A percentile compares a stretch with the other conserved stretches of the same genome.
Evolutionary conservation across 2,888 invertebrate species (phyloP).

Genomic region (Aradus depressus): DNA sequence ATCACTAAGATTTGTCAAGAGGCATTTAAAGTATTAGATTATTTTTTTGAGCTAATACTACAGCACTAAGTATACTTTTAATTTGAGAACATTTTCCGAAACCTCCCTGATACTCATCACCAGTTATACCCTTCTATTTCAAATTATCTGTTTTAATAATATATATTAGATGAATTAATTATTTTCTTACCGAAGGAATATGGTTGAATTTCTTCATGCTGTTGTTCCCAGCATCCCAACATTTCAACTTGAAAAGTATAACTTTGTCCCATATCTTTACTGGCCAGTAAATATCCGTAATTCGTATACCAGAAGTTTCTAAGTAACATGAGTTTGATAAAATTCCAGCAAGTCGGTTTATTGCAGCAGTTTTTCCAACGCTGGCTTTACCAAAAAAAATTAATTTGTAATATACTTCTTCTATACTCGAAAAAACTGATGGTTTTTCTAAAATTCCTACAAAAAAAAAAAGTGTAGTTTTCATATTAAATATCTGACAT

Average conservation of each 20-base stretch:
- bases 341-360: slow-evolving; percentile 42
- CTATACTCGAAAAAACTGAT: slow-evolving; percentile 39
- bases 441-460: slow-evolving; percentile 45
- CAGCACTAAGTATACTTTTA: too few species aligned
- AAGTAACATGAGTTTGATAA: slow-evolving; percentile 36
- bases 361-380: slow-evolving; percentile 44
- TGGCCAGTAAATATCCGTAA: slow-evolving; percentile 46
- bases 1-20: too few species aligned
- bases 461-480: slow-evolving; percentile 16
- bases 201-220: slow-evolving; percentile 46
- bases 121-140: too few species aligned
- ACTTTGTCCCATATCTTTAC: slow-evolving; percentile 44
- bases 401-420: slow-evolving; percentile 46
- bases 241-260: slow-evolving; percentile 44
- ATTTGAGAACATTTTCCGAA: too few species aligned
- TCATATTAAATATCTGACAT: too few species aligned
- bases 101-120: too few species aligned
- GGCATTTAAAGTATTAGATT: too few species aligned
- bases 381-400: slow-evolving; percentile 44
- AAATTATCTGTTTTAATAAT: too few species aligned
- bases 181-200: slow-evolving; percentile 42
- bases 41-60: too few species aligned
- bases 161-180: too few species aligned
- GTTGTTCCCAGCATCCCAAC: slow-evolving; percentile 48
- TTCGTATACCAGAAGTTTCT: slow-evolving; percentile 43